Percentiles rank a stretch among this genome's conserved stretches.
Evolutionary conservation across 1,140 invertebrate genomes (phyloP).

Genomic region (Patella vulgata): DNA sequence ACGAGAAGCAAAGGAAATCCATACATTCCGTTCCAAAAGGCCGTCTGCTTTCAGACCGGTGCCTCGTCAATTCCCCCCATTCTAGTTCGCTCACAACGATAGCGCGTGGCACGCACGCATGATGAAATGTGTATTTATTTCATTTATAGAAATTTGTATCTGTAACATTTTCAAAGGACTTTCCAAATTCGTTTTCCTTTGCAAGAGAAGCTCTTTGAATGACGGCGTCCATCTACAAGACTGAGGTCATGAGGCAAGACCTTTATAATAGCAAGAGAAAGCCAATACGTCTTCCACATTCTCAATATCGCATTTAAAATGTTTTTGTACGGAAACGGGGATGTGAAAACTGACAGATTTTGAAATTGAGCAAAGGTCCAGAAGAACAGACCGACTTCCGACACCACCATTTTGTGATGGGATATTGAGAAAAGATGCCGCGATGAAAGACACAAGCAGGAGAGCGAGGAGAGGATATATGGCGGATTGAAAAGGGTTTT

Average conservation of each 20-base stretch:
- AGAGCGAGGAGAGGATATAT: too few relatives aligned
- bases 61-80: background rate
- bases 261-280: too few relatives aligned
- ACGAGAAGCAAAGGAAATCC: slow-evolving; percentile 8
- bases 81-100: too few relatives aligned
- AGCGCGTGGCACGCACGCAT: slow-evolving; percentile 5
- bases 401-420: too few relatives aligned
- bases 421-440: too few relatives aligned
- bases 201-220: background rate
- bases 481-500: too few relatives aligned
- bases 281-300: slow-evolving; percentile 3
- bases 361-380: background rate
- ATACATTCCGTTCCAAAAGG: slow-evolving; percentile 12
- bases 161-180: slow-evolving; percentile 3
- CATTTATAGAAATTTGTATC: slow-evolving; percentile 36
- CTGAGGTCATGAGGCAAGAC: too few relatives aligned
- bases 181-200: slow-evolving; percentile 7
- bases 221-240: background rate
- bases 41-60: background rate
- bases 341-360: slow-evolving; percentile 14
- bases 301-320: slow-evolving; percentile 1
- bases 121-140: slow-evolving; percentile 27
- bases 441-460: too few relatives aligned
- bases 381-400: too few relatives aligned
- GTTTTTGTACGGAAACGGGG: slow-evolving; percentile 11